phyloP scores from a whole-genome alignment of 1,140 invertebrate genomes.

The Hormaphis cornu region DNA sequence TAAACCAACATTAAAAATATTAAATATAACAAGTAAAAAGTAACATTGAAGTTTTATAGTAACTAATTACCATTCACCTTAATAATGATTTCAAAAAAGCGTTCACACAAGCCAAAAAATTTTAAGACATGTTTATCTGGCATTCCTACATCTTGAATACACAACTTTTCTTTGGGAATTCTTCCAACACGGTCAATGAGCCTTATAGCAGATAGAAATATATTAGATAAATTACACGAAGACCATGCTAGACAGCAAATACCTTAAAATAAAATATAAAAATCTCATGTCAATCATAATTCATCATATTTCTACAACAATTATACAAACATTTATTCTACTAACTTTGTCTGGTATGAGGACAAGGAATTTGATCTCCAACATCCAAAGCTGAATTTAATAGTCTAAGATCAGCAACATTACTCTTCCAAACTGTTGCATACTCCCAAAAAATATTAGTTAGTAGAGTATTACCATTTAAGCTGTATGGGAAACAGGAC shows the following conservation, averaged over 20 bases:
- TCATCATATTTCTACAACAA: neutral
- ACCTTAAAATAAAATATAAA: slow-evolving; percentile 43
- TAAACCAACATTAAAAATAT: neutral
- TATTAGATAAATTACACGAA: slow-evolving; percentile 64
- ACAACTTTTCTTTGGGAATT: slow-evolving; percentile 72
- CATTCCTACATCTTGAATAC: slow-evolving; percentile 62
- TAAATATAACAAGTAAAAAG: neutral
- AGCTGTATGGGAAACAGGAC: slow-evolving; percentile 73
- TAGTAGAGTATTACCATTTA: slow-evolving; percentile 65
- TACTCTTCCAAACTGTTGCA: slow-evolving; percentile 72
- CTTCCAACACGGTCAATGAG: slow-evolving; percentile 83
- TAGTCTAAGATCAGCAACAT: slow-evolving; percentile 55
- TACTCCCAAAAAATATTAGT: slow-evolving; percentile 86
- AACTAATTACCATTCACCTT: no score
- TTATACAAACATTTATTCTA: slow-evolving; percentile 6
- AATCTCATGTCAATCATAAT: neutral
- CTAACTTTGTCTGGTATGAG: slow-evolving; percentile 55
- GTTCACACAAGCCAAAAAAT: slow-evolving; percentile 59
- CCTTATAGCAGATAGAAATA: slow-evolving; percentile 60
- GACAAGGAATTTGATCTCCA: slow-evolving; percentile 51
- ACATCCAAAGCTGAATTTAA: slow-evolving; percentile 55
- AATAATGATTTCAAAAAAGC: slow-evolving; percentile 67
- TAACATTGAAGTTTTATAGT: slow-evolving; percentile 17
- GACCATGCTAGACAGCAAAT: slow-evolving; percentile 79
- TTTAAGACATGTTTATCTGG: slow-evolving; percentile 55